Evolutionary conservation across 2,888 invertebrate species (phyloP).

Genomic region (Drosophila stalkeri): DNA sequence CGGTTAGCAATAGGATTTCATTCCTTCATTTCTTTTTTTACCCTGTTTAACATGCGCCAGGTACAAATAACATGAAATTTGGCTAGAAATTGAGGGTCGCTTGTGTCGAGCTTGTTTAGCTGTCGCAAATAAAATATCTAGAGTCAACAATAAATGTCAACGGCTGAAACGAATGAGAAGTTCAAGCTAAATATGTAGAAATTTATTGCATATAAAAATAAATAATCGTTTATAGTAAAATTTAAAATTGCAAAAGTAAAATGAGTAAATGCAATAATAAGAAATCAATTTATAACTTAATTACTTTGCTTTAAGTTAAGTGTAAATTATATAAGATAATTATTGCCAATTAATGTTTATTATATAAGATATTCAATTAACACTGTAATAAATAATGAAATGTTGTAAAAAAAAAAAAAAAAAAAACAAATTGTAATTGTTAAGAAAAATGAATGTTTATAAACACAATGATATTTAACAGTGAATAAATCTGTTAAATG

Average conservation of each 20-base stretch:
- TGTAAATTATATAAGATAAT: background rate
- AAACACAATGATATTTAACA: background rate
- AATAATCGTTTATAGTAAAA: background rate
- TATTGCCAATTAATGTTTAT: background rate
- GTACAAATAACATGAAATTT: conserved; percentile 11
- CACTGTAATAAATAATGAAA: background rate
- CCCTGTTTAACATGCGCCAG: conserved; percentile 11
- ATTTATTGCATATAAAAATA: background rate
- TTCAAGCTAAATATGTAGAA: background rate
- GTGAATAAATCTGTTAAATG: background rate
- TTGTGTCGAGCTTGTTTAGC: conserved; percentile 8
- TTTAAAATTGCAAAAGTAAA: background rate
- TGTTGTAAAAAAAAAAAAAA: background rate
- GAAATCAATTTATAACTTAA: background rate
- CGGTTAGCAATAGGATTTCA: conserved; percentile 59
- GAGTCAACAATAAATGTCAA: conserved; percentile 12
- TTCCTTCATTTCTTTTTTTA: background rate
- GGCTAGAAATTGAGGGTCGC: conserved; percentile 5
- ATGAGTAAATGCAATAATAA: background rate
- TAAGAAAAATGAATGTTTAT: background rate
- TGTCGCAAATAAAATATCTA: conserved; percentile 5
- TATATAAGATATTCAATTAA: background rate
- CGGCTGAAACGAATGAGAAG: background rate
- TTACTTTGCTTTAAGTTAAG: too few relatives aligned
- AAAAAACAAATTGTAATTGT: too few relatives aligned